phyloP scores from a whole-genome alignment of 2,888 invertebrate genomes.

The Pseudeuparius sepicola region DNA sequence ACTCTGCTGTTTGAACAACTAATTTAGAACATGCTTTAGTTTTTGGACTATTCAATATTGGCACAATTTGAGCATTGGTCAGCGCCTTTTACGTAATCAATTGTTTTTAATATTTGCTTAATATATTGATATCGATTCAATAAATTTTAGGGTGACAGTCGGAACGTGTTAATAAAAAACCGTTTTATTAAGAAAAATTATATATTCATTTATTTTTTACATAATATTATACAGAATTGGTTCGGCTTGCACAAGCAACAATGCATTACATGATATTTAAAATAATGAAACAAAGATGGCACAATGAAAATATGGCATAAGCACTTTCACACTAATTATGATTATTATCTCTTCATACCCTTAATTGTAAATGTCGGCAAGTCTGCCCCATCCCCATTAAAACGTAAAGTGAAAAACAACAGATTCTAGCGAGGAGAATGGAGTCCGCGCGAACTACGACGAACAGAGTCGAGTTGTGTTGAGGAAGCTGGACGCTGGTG shows the following conservation, averaged over 20 bases:
- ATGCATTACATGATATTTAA: slow-evolving; percentile 31
- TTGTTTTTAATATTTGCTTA: too few species aligned
- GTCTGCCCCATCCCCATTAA: slow-evolving; percentile 32
- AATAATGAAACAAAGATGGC: slow-evolving; percentile 35
- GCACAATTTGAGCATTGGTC: too few species aligned
- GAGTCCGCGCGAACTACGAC: too few species aligned
- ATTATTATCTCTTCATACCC: slow-evolving; percentile 33
- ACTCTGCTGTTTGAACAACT: too few species aligned
- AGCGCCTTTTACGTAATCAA: too few species aligned
- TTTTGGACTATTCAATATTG: too few species aligned
- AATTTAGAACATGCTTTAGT: too few species aligned
- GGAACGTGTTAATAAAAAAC: too few species aligned
- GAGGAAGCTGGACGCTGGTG: slow-evolving; percentile 33
- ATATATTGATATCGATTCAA: too few species aligned
- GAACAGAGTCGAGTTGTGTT: too few species aligned
- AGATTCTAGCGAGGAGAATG: not conserved
- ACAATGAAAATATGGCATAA: slow-evolving; percentile 37
- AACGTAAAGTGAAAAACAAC: slow-evolving; percentile 22
- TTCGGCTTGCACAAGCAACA: slow-evolving; percentile 33
- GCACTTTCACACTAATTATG: slow-evolving; percentile 39
- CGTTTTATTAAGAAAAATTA: too few species aligned
- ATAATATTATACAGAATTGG: slow-evolving; percentile 33
- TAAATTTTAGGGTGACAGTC: too few species aligned
- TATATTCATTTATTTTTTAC: slow-evolving; percentile 32
- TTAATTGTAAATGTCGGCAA: slow-evolving; percentile 29